Evolutionary conservation across 2,113 vertebrate genomes (phyloP).

Genomic region (Cynopterus brachyotis): DNA sequence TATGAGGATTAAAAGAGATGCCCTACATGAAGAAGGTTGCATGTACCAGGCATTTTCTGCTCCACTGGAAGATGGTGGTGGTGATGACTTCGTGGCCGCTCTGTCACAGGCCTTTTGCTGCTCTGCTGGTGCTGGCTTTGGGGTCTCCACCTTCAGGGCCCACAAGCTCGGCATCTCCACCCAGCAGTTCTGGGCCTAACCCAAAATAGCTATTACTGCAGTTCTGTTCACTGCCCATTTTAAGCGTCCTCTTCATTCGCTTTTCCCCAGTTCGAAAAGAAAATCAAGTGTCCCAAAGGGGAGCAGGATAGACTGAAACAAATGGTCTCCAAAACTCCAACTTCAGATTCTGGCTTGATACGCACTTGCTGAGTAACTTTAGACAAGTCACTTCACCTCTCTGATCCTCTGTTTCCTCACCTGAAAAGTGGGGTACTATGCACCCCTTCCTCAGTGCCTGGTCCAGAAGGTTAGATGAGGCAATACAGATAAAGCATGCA

Average conservation of each 20-base stretch:
- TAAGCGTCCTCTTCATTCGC: neutral
- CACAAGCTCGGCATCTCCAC: neutral
- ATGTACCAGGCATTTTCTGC: accelerated
- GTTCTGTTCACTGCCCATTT: neutral
- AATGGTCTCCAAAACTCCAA: neutral
- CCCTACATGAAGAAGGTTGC: neutral
- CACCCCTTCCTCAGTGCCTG: accelerated
- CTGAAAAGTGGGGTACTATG: neutral
- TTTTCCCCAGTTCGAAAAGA: neutral
- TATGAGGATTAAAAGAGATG: neutral
- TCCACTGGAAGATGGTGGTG: accelerated
- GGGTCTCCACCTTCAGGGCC: accelerated
- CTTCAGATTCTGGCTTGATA: neutral
- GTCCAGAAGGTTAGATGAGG: neutral
- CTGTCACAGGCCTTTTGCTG: too few relatives aligned
- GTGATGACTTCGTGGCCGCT: neutral
- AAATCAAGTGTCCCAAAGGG: neutral
- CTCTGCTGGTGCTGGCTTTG: neutral
- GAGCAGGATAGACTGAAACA: neutral
- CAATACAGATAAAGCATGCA: accelerated
- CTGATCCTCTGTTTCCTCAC: neutral
- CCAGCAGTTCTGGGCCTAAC: too few relatives aligned
- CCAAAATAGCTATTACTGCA: accelerated
- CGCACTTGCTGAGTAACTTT: neutral
- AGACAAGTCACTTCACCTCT: neutral